Evolutionary conservation across 2,888 invertebrate species (phyloP), one percentile per base, ranked within the genome.

Genomic region (Cartodere bifasciata): DNA sequence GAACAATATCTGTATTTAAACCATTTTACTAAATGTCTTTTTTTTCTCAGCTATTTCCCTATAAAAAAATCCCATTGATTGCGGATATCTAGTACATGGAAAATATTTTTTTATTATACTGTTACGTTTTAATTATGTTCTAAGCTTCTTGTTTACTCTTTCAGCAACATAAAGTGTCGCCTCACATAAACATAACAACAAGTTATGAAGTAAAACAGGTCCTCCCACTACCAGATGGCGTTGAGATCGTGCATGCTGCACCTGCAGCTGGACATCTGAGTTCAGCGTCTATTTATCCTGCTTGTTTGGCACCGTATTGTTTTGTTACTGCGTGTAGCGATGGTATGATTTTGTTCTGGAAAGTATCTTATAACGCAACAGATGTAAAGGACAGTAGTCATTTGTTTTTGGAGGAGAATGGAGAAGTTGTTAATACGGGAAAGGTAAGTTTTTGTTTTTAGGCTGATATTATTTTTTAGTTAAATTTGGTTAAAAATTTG

Each of bases 251-350:
- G 31, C 88, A 90, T 58, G 94, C 92, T 1, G 78, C 87, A 0
- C 90, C 94, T 0, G 88, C 95, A 0, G 97, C 95, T 1, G 97
- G 97, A 0, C 97, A 97, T 58, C 67, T 97, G 23, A 91, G 94
- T 54, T 95, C 95, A 0, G 91, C 97, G 0, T 92, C 92, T 13
- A 91, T 98, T 48, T 97, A 97, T 63, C 95, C 97, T 3, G 95
- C 95, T n/a, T 98, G 97, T 60, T 77, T 92, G 50, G 92, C 97
- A 0, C 97, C 97, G 0, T 98, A 95, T 56, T 86, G 92, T 37
- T 72, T 98, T 36, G 84, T 90, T 0, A 94, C 95, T 0, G 92
- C 94, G 1, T 97, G 95, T 54, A 83, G 88, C 7, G 97, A 98
- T 54, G 90, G 91, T 40, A 76, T 83, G 0, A 73, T 90, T 20